A percentile compares a stretch with the other conserved stretches of the same genome.
phyloP scores from a whole-genome alignment of 1,140 invertebrate species.

The Kradibia gibbosae region DNA sequence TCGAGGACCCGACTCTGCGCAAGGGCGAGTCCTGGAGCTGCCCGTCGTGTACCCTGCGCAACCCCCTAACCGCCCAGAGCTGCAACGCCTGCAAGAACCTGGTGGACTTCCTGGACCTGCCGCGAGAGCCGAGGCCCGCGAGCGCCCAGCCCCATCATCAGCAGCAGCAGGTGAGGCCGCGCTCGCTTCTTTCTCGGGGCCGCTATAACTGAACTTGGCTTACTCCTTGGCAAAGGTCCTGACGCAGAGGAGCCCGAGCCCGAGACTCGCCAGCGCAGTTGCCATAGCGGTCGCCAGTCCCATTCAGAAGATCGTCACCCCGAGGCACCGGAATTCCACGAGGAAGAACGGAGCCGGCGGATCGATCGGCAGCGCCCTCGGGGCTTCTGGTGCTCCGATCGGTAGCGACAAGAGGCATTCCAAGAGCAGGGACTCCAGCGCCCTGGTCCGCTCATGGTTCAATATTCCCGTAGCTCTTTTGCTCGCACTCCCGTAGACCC shows the following conservation, averaged over 20 bases:
- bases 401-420: conserved; percentile 62
- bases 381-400: conserved; percentile 62
- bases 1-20: conserved; percentile 79
- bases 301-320: conserved; percentile 62
- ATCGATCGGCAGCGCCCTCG: conserved; percentile 50
- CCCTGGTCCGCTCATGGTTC: conserved; percentile 57
- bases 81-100: conserved; percentile 87
- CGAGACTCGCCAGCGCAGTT: conserved; percentile 60
- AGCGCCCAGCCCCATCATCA: conserved; percentile 15
- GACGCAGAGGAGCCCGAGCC: conserved; percentile 66
- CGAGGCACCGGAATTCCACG: conserved; percentile 68
- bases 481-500: no score
- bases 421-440: conserved; percentile 62
- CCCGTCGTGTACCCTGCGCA: conserved; percentile 87
- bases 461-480: neutral
- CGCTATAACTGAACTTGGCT: no score
- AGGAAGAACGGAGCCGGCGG: conserved; percentile 61
- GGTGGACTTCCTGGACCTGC: conserved; percentile 66
- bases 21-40: conserved; percentile 87
- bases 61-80: conserved; percentile 79
- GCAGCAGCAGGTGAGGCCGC: no score
- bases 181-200: no score
- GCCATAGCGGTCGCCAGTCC: conserved; percentile 54
- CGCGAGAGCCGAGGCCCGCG: conserved; percentile 39
- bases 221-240: no score